phyloP scores from a whole-genome alignment of 2,113 vertebrate species.

The Ginglymostoma cirratum region DNA sequence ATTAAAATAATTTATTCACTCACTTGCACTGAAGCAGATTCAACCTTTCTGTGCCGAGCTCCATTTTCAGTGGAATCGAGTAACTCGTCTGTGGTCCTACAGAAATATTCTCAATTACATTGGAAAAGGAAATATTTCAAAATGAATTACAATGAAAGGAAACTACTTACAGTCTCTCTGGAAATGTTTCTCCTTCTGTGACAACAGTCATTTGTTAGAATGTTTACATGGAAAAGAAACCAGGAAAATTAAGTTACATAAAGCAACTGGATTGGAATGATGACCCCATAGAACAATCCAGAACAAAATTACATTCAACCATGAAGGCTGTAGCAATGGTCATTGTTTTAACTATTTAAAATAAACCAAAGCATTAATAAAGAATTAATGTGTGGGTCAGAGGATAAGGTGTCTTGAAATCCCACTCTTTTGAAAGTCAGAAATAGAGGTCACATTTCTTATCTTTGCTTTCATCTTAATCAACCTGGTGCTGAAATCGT shows the following conservation, averaged over 20 bases:
- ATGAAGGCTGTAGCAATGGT: background rate
- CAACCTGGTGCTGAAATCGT: background rate
- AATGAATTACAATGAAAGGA: background rate
- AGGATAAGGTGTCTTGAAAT: background rate
- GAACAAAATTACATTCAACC: background rate
- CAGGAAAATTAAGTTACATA: background rate
- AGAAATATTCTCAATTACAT: background rate
- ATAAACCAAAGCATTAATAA: background rate
- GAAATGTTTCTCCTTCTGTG: background rate
- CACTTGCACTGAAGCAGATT: background rate
- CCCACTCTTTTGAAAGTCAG: background rate
- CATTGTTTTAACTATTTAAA: background rate
- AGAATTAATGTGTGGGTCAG: background rate
- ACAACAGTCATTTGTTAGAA: background rate
- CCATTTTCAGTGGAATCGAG: constrained; percentile 11
- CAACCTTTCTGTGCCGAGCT: background rate
- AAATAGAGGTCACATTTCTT: background rate
- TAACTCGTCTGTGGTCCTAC: background rate
- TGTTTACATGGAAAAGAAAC: background rate
- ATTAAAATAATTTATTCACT: background rate
- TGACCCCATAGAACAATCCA: background rate
- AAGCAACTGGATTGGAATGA: background rate
- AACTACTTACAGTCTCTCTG: background rate
- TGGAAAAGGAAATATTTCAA: background rate
- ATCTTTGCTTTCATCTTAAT: background rate